phyloP scores from a whole-genome alignment of 1,140 invertebrate genomes.

The Zaprionus ornatus region DNA sequence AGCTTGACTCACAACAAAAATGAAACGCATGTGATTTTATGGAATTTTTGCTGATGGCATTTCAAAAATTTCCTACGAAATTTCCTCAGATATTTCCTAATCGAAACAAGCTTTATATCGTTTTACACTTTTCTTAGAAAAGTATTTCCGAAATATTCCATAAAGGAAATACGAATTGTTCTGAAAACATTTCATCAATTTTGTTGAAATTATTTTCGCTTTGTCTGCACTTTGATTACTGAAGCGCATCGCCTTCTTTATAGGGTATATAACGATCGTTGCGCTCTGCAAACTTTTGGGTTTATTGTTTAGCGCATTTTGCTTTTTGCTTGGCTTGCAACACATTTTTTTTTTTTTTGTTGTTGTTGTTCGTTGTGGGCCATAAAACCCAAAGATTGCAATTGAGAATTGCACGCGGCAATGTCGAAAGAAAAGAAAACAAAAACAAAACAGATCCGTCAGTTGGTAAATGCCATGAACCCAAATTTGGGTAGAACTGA shows the following conservation, averaged over 20 bases:
- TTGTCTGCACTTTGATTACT: background rate
- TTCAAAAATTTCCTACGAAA: background rate
- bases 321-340: conserved; percentile 32
- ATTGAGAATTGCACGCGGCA: conserved; percentile 32
- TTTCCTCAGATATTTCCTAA: background rate
- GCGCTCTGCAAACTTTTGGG: conserved; percentile 7
- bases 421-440: conserved; percentile 39
- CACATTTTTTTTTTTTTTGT: conserved; percentile 22
- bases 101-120: background rate
- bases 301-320: conserved; percentile 11
- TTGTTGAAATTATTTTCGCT: background rate
- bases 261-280: conserved; percentile 15
- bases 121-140: background rate
- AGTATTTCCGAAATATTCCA: background rate
- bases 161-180: background rate
- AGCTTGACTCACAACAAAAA: background rate
- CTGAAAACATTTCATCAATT: background rate
- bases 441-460: conserved; percentile 12
- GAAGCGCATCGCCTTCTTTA: background rate
- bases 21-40: background rate
- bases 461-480: conserved; percentile 43
- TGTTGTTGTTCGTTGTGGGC: conserved; percentile 16
- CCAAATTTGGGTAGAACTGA: conserved; percentile 5
- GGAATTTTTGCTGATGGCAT: background rate
- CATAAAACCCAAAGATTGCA: conserved; percentile 42